Conservation (phyloP, 1,140 invertebrate genomes). For the Heterodera schachtii region DNA sequence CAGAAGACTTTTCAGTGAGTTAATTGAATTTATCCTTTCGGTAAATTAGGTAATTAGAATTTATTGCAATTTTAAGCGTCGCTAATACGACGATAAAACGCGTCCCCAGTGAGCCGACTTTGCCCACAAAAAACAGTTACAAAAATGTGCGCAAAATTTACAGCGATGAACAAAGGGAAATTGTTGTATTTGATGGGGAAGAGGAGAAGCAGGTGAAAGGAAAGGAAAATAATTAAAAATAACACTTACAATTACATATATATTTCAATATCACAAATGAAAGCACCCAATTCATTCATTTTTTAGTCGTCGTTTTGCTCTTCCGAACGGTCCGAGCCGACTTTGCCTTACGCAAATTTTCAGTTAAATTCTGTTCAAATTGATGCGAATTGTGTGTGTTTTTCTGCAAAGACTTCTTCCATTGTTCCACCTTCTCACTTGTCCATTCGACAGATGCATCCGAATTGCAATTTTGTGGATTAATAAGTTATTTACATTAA, state of each 20-base stretch:
- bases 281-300: too few relatives aligned
- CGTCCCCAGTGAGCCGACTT: neutral
- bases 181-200: neutral
- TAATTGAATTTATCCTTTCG: neutral
- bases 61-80: neutral
- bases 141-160: neutral
- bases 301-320: neutral
- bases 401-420: neutral
- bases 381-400: neutral
- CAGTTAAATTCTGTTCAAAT: neutral
- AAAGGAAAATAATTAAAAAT: neutral
- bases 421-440: neutral
- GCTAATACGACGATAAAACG: neutral
- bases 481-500: neutral
- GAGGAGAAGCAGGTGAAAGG: neutral
- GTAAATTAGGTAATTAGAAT: neutral
- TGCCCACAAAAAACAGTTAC: neutral
- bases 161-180: neutral
- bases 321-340: neutral
- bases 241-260: too few relatives aligned
- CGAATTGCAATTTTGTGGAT: neutral
- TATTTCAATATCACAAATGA: too few relatives aligned
- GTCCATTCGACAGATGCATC: neutral
- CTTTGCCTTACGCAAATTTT: neutral
- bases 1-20: neutral